Percentiles rank a stretch among this genome's conserved stretches.
Conservation (phyloP, 2,113 vertebrate genomes). For the Australoheros scitulus region DNA sequence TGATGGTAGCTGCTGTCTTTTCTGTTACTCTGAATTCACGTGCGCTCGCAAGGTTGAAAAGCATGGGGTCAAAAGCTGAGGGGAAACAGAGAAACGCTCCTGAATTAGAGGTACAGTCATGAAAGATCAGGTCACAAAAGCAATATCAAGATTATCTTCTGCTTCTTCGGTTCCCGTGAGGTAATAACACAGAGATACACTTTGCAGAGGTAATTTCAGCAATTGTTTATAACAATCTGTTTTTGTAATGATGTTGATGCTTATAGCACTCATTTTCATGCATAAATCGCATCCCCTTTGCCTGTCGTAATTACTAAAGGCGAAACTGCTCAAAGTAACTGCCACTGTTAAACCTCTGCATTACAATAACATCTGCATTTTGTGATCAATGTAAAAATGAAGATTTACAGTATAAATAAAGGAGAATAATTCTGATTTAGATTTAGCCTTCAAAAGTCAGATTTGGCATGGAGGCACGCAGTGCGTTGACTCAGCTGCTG, state of each 20-base stretch:
- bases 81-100: neutral
- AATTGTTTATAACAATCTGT: neutral
- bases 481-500: conserved; percentile 52
- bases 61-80: conserved; percentile 39
- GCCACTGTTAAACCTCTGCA: neutral
- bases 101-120: neutral
- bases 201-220: neutral
- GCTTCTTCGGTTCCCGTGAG: neutral
- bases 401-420: neutral
- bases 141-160: conserved; percentile 14
- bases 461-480: conserved; percentile 43
- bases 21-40: conserved; percentile 60
- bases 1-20: conserved; percentile 4
- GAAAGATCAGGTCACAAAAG: conserved; percentile 37
- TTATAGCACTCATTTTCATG: neutral
- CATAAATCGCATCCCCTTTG: neutral
- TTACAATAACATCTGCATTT: neutral
- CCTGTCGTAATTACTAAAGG: neutral
- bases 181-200: neutral
- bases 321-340: neutral
- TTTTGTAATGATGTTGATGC: neutral
- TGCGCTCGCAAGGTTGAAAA: neutral
- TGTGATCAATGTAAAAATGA: neutral
- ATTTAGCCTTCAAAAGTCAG: conserved; percentile 25
- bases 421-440: conserved; percentile 24